Evolutionary conservation across 2,113 vertebrate genomes (phyloP), one percentile per base, ranked within the genome.

Genomic region (Charadrius vociferus): DNA sequence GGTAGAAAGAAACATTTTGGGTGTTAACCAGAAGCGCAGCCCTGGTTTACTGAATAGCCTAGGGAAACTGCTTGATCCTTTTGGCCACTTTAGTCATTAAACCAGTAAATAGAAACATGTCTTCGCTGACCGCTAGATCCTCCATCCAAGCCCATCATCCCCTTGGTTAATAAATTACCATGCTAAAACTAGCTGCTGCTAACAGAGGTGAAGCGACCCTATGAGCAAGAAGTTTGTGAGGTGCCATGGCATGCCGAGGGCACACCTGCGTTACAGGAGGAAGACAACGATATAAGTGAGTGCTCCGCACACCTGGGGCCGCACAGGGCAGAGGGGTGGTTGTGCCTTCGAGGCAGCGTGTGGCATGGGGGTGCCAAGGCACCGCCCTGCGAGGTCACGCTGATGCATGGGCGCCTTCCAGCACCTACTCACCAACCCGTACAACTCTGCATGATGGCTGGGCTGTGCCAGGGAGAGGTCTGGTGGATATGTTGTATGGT

Each of bases 281-380:
- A 58, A 58, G 12, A 30, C 20, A 2, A 21, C 1, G 11, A 2
- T 19, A 4, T 2, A 9, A 7, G 45, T 1, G 11, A 37, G 18
- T 2, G 41, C 7, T 53, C 41, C 10, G 41, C 26, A 19, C 1
- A 0, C 20, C 27, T 5, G 27, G 22, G 9, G 4, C 3, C 1
- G 5, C 34, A 29, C 62, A 36, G 43, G 21, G 36, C 26, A 37
- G 9, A 24, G 37, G 12, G 16, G 23, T 22, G 36, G n/a, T 43
- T 19, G 9, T 68, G 36, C 41, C 23, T 63, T 41, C 1, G 4
- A 37, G 49, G 23, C 22, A 34, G 10, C 7, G 2, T 3, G 12
- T 1, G 13, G 39, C 58, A 43, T 3, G 6, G 50, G 12, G 17
- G 6, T 58, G 45, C 32, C 9, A 32, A 32, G 22, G 47, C 24